phyloP scores from a whole-genome alignment of 2,797 vertebrate genomes.

The Sparus aurata region DNA sequence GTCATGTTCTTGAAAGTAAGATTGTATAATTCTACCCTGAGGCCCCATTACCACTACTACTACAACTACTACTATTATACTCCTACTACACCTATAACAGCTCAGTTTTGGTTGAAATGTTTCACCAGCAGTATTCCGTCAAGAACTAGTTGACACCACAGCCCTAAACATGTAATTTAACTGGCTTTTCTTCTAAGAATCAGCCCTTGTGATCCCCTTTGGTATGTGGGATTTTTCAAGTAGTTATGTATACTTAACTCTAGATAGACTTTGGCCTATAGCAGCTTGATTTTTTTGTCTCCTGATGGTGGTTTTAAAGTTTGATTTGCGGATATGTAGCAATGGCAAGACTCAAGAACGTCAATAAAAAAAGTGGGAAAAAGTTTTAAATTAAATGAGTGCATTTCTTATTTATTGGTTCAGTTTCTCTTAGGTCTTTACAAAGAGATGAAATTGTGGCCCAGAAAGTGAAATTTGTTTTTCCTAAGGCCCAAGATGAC shows the following conservation, averaged over 20 bases:
- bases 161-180: slow-evolving; percentile 22
- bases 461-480: neutral
- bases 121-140: slow-evolving; percentile 46
- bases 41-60: slow-evolving; percentile 27
- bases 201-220: slow-evolving; percentile 6
- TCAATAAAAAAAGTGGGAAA: slow-evolving; percentile 91
- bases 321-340: slow-evolving; percentile 82
- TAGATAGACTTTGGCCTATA: slow-evolving; percentile 21
- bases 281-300: slow-evolving; percentile 58
- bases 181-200: slow-evolving; percentile 28
- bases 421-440: neutral
- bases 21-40: slow-evolving; percentile 45
- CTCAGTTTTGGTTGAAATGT: slow-evolving; percentile 22
- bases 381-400: slow-evolving; percentile 77
- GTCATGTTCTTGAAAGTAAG: slow-evolving; percentile 54
- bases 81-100: neutral
- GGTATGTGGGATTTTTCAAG: slow-evolving; percentile 13
- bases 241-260: slow-evolving; percentile 26
- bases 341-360: slow-evolving; percentile 84
- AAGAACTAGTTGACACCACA: slow-evolving; percentile 12
- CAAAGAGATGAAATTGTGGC: neutral
- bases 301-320: slow-evolving; percentile 81
- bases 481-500: neutral
- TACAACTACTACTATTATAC: slow-evolving; percentile 9
- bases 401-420: slow-evolving; percentile 14